phyloP scores from a whole-genome alignment of 2,888 invertebrate genomes.

The Drosophila cracens region DNA sequence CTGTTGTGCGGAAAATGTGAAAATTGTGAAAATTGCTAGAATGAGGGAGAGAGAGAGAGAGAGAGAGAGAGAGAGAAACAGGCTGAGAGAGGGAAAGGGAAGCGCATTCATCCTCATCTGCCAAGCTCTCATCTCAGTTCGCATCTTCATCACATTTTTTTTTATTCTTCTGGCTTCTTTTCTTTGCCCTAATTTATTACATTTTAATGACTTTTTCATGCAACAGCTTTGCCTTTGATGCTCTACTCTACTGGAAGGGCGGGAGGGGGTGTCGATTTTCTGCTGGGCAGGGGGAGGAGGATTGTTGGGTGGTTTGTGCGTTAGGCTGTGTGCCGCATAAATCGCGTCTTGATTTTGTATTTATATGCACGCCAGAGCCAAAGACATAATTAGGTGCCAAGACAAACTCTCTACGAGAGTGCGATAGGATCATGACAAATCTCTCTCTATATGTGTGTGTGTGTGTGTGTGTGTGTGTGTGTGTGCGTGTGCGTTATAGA shows the following conservation, averaged over 20 bases:
- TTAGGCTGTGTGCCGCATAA: conserved; percentile 48
- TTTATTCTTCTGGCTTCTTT: conserved; percentile 28
- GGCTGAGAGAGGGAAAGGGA: neutral
- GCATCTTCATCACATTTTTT: conserved; percentile 3
- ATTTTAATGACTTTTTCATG: conserved; percentile 79
- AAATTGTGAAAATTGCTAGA: conserved; percentile 44
- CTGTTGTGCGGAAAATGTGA: conserved; percentile 42
- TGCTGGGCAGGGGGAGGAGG: neutral
- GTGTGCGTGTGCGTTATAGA: neutral
- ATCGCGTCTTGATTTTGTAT: conserved; percentile 71
- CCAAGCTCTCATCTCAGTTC: conserved; percentile 1
- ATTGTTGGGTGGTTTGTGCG: neutral
- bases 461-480: neutral
- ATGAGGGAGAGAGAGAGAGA: neutral
- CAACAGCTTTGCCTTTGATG: conserved; percentile 54
- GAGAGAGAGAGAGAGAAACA: neutral
- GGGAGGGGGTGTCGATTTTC: neutral
- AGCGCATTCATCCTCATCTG: conserved; percentile 1
- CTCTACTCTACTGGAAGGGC: neutral
- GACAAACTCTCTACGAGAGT: conserved; percentile 31
- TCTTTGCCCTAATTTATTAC: conserved; percentile 72
- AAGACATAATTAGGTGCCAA: conserved; percentile 58
- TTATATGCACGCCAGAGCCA: conserved; percentile 62
- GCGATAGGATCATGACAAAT: conserved; percentile 73
- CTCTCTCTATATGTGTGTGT: neutral